phyloP scores from a whole-genome alignment of 2,113 vertebrate species.

The Lophochroa leadbeateri region DNA sequence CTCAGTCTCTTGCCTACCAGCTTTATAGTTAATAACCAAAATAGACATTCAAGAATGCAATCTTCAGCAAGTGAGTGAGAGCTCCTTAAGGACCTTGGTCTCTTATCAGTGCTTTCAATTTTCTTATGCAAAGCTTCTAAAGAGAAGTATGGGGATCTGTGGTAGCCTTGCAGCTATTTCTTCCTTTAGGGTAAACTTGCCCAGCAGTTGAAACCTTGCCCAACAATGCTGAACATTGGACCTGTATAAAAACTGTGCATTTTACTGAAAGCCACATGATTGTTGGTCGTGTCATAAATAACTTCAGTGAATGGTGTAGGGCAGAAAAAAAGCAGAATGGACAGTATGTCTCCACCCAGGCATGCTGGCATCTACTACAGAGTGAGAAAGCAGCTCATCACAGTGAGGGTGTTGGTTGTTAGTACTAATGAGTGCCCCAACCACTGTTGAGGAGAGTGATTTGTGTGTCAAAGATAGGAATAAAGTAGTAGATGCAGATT shows the following conservation, averaged over 20 bases:
- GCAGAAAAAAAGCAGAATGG: not conserved
- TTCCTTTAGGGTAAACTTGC: not conserved
- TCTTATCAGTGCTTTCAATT: not conserved
- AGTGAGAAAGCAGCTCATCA: not conserved
- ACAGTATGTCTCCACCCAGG: not conserved
- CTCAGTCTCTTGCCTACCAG: not conserved
- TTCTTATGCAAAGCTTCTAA: not conserved
- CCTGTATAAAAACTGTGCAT: not conserved
- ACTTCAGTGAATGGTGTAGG: not conserved
- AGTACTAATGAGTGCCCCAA: not conserved
- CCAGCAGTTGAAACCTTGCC: not conserved
- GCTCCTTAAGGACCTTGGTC: not conserved
- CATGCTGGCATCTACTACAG: not conserved
- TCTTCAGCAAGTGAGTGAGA: not conserved
- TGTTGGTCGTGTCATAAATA: not conserved
- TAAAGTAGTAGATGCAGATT: not conserved
- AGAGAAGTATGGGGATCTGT: not conserved
- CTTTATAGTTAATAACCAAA: not conserved
- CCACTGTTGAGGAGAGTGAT: not conserved
- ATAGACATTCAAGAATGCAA: not conserved
- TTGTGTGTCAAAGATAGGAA: not conserved
- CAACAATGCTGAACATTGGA: not conserved
- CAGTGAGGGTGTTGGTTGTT: fast-evolving
- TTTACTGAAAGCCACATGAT: not conserved
- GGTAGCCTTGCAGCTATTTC: not conserved